phyloP scores from a whole-genome alignment of 2,113 vertebrate species.

The Eubucco bourcierii region DNA sequence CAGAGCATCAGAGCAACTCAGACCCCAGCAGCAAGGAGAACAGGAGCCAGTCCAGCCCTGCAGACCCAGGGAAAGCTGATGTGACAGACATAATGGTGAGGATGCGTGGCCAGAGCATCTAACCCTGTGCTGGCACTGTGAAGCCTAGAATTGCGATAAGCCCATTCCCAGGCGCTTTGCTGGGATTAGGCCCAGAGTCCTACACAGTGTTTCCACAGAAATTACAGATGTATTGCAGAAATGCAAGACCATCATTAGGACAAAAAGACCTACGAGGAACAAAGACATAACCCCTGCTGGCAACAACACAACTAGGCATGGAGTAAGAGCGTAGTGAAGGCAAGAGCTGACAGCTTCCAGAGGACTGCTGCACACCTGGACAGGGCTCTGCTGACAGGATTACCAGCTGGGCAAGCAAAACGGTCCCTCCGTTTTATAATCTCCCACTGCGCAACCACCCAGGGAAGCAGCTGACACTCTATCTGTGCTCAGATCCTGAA shows the following conservation, averaged over 20 bases:
- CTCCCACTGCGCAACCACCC: neutral
- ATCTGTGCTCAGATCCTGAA: neutral
- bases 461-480: neutral
- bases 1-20: neutral
- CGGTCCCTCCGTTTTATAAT: neutral
- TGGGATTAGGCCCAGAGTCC: neutral
- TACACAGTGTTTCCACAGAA: neutral
- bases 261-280: neutral
- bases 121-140: neutral
- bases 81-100: neutral
- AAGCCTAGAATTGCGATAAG: neutral
- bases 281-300: neutral
- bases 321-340: neutral
- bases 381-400: neutral
- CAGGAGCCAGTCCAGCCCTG: neutral
- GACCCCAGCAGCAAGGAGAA: neutral
- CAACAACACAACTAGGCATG: neutral
- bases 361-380: neutral
- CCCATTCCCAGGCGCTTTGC: neutral
- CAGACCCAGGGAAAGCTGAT: accelerated
- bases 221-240: neutral
- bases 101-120: accelerated
- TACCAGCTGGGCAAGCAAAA: neutral
- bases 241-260: neutral
- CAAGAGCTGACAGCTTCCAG: neutral